Base-by-base conservation (phyloP, 2,113 vertebrate genomes). In the Limanda limanda region DNA sequence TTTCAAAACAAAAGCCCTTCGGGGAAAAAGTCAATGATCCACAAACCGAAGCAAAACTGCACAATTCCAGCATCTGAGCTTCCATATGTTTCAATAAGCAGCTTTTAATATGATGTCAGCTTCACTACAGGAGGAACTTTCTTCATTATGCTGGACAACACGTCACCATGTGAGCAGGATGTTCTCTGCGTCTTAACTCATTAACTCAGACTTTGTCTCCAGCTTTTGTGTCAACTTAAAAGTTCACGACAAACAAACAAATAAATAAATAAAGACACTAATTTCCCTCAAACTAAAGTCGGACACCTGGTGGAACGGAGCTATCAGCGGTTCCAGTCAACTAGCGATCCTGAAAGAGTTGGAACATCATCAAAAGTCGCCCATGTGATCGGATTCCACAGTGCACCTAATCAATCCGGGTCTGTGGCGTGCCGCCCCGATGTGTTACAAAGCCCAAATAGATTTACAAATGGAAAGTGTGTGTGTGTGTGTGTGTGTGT, bases 391-490 rank as follows among this genome's bases (percentile, higher is more conserved):
- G 96, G 95, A 97, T 97, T 97, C 95, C 95, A 95, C 82, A 92
- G 95, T 96, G 95, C 94, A 97, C 95, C 96, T 97, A 98, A 99
- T 99, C 97, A 99, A 99, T 99, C 97, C 94, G 93, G 95, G 96
- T 95, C 96, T 96, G 96, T 95, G 92, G 96, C 94, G 94, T 67
- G 47, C 86, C 74, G 95, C 95, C 96, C 95, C 82, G 94, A 95
- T 94, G 94, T 96, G 96, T 97, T 97, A 99, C 97, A 99, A 98
- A 98, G 96, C 97, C 96, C 97, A 97, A 97, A 98, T 97, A 99
- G 97, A 99, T 98, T 98, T 98, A 99, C 97, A 99, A 98, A 99
- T 97, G 95, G 96, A 95, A 95, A 58, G 86, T 65, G 69, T 45
- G 48, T 68, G 70, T 58, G 71, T 55, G 77, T 78, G 68, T 74